A percentile compares a stretch with the other conserved stretches of the same genome.
Evolutionary conservation across 1,140 invertebrate genomes (phyloP).

Genomic region (Rhagoletis pomonella): DNA sequence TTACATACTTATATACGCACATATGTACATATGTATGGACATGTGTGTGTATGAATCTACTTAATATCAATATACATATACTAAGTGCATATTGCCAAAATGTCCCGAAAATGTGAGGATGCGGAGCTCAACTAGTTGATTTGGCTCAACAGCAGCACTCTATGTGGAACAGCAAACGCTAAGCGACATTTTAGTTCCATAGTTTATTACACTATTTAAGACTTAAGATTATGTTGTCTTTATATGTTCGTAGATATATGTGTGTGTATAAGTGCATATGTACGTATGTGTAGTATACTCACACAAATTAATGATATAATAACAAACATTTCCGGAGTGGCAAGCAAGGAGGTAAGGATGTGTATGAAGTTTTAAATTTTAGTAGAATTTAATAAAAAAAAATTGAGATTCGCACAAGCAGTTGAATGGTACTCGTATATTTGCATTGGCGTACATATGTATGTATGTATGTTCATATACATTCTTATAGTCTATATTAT

Average conservation of each 20-base stretch:
- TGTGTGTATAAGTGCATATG: neutral
- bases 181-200: neutral
- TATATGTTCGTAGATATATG: neutral
- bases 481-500: neutral
- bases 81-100: neutral
- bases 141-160: neutral
- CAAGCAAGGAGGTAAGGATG: neutral
- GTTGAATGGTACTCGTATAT: neutral
- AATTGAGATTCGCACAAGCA: neutral
- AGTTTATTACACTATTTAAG: slow-evolving; percentile 16
- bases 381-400: neutral
- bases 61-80: neutral
- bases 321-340: neutral
- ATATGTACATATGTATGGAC: neutral
- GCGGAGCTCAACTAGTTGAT: neutral
- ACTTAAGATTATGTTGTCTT: neutral
- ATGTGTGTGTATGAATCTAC: neutral
- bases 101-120: neutral
- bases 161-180: neutral
- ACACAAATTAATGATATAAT: neutral
- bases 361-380: slow-evolving; percentile 25
- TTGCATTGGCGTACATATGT: neutral
- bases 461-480: neutral
- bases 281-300: neutral
- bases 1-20: neutral